Conservation (phyloP, 2,888 invertebrate species). For the Sarcophaga rosellei region DNA sequence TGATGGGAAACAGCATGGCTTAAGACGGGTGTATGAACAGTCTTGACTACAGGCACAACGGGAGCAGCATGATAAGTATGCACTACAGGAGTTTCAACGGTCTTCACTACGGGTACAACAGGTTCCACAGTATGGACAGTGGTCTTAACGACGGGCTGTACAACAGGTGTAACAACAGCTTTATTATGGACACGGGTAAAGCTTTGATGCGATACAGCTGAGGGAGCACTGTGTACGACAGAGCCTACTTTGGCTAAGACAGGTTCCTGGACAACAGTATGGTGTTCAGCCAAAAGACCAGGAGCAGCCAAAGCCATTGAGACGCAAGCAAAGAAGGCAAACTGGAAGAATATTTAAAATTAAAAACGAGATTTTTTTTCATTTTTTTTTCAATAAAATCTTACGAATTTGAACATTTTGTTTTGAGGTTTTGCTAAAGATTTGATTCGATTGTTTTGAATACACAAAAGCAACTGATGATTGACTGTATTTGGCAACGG, state of each 20-base stretch:
- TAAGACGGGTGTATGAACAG: conserved; percentile 10
- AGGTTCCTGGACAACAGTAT: conserved; percentile 73
- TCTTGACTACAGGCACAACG: conserved; percentile 54
- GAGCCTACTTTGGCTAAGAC: conserved; percentile 76
- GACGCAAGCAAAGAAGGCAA: conserved; percentile 46
- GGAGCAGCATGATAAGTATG: conserved; percentile 58
- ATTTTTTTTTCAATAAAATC: background rate
- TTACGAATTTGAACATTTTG: conserved; percentile 65
- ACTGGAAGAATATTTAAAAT: background rate
- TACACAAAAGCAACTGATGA: conserved; percentile 48
- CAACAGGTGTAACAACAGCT: conserved; percentile 75
- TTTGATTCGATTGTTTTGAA: background rate
- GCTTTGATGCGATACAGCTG: conserved; percentile 83
- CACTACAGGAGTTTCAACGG: conserved; percentile 37
- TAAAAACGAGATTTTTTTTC: conserved; percentile 22
- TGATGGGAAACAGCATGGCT: conserved; percentile 14
- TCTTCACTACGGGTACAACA: conserved; percentile 74
- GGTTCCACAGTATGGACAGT: conserved; percentile 65
- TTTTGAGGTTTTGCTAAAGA: background rate
- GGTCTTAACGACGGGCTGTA: conserved; percentile 64
- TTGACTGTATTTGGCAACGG: background rate
- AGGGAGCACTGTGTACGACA: conserved; percentile 71
- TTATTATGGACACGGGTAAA: conserved; percentile 82
- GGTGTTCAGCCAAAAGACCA: conserved; percentile 69
- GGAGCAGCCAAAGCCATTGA: conserved; percentile 74